phyloP scores from a whole-genome alignment of 2,888 invertebrate species.

The Osedax frankpressi region DNA sequence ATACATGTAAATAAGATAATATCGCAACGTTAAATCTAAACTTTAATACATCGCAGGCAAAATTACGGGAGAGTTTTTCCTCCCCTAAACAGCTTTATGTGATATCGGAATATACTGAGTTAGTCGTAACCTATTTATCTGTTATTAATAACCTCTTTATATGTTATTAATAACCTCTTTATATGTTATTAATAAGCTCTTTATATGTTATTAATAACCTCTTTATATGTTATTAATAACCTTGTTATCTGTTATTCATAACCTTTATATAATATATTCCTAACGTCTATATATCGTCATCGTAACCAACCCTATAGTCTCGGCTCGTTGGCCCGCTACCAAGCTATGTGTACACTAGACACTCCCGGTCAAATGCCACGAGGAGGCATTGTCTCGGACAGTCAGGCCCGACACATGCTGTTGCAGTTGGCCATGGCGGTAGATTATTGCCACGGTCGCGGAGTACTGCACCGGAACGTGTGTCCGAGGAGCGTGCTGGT shows the following conservation, averaged over 20 bases:
- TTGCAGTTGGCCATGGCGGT: not conserved
- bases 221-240: not conserved
- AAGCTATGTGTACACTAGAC: too few relatives aligned
- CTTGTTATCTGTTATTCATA: not conserved
- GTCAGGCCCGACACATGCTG: not conserved
- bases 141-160: not conserved
- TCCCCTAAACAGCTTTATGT: not conserved
- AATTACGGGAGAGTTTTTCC: not conserved
- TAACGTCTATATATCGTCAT: not conserved
- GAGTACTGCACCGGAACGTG: not conserved
- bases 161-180: not conserved
- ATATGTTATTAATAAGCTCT: not conserved
- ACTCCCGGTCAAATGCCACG: too few relatives aligned
- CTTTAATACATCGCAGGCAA: not conserved
- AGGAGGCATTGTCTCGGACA: too few relatives aligned
- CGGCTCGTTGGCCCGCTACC: too few relatives aligned
- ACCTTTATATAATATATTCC: too few relatives aligned
- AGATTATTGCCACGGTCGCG: not conserved
- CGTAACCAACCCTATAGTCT: too few relatives aligned
- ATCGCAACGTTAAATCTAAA: too few relatives aligned
- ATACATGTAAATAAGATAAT: too few relatives aligned
- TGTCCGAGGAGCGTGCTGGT: not conserved
- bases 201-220: not conserved
- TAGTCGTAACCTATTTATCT: too few relatives aligned
- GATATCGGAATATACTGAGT: not conserved